Evolutionary conservation across 2,113 vertebrate species (phyloP).

Genomic region (Catagonus wagneri): DNA sequence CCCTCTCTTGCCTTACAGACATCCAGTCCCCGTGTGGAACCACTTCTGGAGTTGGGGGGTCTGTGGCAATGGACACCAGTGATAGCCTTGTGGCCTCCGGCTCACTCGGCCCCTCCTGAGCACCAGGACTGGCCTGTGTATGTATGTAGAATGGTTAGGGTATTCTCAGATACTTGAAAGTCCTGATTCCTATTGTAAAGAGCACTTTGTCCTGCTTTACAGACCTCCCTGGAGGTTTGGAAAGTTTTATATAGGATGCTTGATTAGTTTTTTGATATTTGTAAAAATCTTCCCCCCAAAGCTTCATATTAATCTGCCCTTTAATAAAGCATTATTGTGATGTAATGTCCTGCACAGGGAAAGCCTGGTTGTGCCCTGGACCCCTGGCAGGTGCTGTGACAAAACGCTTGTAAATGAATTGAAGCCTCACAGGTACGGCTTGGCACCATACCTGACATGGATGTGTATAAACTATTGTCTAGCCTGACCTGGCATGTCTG

Average conservation of each 20-base stretch:
- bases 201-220: slow-evolving; percentile 90
- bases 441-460: slow-evolving; percentile 54
- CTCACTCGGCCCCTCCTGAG: slow-evolving; percentile 74
- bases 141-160: slow-evolving; percentile 82
- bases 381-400: neutral
- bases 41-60: slow-evolving; percentile 31
- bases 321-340: slow-evolving; percentile 89
- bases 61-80: neutral
- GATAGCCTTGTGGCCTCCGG: neutral
- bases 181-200: slow-evolving; percentile 87
- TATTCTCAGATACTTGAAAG: slow-evolving; percentile 85
- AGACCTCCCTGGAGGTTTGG: slow-evolving; percentile 78
- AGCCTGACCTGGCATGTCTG: slow-evolving; percentile 62
- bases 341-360: slow-evolving; percentile 72
- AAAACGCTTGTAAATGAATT: slow-evolving; percentile 68
- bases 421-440: neutral
- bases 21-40: neutral
- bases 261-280: slow-evolving; percentile 32
- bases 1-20: slow-evolving; percentile 71
- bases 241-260: slow-evolving; percentile 65
- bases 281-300: slow-evolving; percentile 42
- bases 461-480: slow-evolving; percentile 82
- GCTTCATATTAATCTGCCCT: slow-evolving; percentile 81
- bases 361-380: slow-evolving; percentile 15
- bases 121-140: slow-evolving; percentile 15